phyloP scores from a whole-genome alignment of 2,888 invertebrate genomes.

The Fissipunctia ypsillon region DNA sequence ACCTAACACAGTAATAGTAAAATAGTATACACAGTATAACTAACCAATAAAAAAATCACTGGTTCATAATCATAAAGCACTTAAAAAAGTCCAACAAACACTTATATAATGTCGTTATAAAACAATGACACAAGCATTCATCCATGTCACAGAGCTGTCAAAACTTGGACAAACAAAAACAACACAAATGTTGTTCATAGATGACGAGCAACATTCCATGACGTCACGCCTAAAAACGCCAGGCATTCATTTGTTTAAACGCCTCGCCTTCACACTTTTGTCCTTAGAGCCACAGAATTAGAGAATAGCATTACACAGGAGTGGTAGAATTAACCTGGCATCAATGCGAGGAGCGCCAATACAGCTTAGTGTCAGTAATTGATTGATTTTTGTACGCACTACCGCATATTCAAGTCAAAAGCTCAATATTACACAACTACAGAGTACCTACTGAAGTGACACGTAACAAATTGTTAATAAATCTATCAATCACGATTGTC shows the following conservation, averaged over 20 bases:
- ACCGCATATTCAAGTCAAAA: conserved; percentile 34
- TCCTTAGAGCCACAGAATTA: conserved; percentile 12
- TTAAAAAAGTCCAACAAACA: background rate
- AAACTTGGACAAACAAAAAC: conserved; percentile 45
- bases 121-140: conserved; percentile 43
- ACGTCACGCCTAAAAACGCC: conserved; percentile 36
- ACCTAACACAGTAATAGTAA: background rate
- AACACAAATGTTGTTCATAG: conserved; percentile 33
- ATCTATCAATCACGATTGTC: background rate
- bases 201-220: conserved; percentile 36
- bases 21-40: too few species aligned
- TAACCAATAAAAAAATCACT: background rate
- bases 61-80: background rate
- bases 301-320: background rate
- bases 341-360: conserved; percentile 46
- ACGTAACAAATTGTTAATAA: conserved; percentile 1
- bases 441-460: conserved; percentile 8
- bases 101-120: conserved; percentile 11
- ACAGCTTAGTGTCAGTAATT: conserved; percentile 43
- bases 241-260: conserved; percentile 29
- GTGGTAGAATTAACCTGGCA: conserved; percentile 28
- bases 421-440: conserved; percentile 6
- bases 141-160: conserved; percentile 55
- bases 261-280: conserved; percentile 37
- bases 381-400: conserved; percentile 47